A percentile compares a stretch with the other conserved stretches of the same genome.
phyloP scores from a whole-genome alignment of 2,797 vertebrate species.

The Rousettus madagascariensis region DNA sequence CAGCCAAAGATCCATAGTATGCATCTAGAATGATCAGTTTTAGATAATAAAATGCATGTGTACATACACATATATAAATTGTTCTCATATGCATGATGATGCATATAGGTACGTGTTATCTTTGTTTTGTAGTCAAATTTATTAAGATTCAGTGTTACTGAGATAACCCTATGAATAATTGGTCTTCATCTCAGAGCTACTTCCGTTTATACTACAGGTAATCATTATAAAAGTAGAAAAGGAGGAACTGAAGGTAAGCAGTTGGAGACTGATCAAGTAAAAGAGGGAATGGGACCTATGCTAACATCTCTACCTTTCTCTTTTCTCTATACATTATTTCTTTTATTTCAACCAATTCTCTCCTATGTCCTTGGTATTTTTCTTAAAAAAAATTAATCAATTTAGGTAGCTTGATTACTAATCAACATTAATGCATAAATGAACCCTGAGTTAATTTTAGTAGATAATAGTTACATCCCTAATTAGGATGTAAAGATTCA shows the following conservation, averaged over 20 bases:
- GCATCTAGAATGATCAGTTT: not conserved
- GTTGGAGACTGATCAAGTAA: not conserved
- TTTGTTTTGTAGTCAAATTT: constrained; percentile 15
- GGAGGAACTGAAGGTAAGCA: not conserved
- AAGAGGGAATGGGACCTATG: not conserved
- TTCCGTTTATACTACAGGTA: not conserved
- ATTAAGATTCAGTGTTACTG: not conserved
- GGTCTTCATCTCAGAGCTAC: not conserved
- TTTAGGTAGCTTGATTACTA: not conserved
- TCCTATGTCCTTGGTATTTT: not conserved
- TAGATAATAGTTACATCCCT: not conserved
- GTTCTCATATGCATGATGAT: not conserved
- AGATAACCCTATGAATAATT: not conserved
- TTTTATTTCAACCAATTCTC: not conserved
- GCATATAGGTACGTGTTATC: not conserved
- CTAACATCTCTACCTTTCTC: not conserved
- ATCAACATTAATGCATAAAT: not conserved
- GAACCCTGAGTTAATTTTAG: not conserved
- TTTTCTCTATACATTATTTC: not conserved
- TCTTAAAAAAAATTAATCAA: not conserved
- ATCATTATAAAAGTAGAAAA: not conserved
- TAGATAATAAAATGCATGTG: not conserved
- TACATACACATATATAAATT: not conserved
- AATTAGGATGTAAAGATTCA: not conserved
- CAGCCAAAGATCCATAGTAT: not conserved